Conservation (phyloP, 2,113 vertebrate genomes). For the Electrona antarctica region DNA sequence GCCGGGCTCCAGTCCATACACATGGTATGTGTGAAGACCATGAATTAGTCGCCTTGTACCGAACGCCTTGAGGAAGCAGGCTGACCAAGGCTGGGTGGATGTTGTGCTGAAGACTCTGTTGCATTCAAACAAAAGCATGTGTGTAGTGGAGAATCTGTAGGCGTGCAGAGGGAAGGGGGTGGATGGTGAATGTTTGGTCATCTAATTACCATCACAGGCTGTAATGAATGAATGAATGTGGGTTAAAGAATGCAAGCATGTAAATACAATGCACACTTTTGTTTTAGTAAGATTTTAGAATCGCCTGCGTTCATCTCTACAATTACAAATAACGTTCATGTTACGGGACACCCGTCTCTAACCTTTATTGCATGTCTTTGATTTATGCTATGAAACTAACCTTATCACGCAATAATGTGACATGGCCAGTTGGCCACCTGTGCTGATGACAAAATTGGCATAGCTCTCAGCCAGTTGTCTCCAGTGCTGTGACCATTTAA, state of each 20-base stretch:
- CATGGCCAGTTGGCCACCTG: not conserved
- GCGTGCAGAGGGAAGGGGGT: not conserved
- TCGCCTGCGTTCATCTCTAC: not conserved
- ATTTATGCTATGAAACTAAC: not conserved
- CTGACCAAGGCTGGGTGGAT: not conserved
- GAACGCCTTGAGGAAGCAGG: not conserved
- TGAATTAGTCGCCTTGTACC: not conserved
- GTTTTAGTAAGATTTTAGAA: conserved; percentile 7
- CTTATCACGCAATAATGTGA: not conserved
- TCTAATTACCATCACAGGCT: conserved; percentile 3
- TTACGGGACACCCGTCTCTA: not conserved
- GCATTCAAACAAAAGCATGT: not conserved
- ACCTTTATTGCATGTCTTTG: conserved; percentile 10
- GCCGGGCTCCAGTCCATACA: not conserved
- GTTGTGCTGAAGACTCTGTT: not conserved
- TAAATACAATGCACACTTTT: conserved; percentile 53
- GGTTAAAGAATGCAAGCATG: conserved; percentile 38
- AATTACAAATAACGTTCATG: too few species aligned
- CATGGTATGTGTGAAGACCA: not conserved
- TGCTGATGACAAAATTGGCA: not conserved
- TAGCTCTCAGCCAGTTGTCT: not conserved
- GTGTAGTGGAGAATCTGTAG: conserved; percentile 5
- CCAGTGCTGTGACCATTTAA: not conserved
- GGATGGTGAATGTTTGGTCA: not conserved
- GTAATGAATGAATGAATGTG: conserved; percentile 22